phyloP scores from a whole-genome alignment of 2,888 invertebrate species.

The Diplazon laetatorius region DNA sequence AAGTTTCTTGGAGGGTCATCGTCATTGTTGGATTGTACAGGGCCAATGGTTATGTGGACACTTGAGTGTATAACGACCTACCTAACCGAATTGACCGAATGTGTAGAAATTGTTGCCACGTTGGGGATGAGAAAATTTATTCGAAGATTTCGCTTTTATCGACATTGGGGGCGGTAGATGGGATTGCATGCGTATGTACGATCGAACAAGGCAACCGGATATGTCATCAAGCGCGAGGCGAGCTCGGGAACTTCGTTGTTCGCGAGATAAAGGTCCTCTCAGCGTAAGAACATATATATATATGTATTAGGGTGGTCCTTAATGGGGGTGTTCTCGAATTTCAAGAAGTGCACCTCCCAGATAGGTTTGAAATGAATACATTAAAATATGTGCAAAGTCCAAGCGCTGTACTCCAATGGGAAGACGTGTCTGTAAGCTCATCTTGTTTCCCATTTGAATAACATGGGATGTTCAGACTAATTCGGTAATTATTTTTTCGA shows the following conservation, averaged over 20 bases:
- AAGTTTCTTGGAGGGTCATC: neutral
- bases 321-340: too few species aligned
- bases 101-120: constrained; percentile 4
- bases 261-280: too few species aligned
- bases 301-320: too few species aligned
- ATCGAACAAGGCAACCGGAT: neutral
- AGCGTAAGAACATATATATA: too few species aligned
- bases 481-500: too few species aligned
- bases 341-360: too few species aligned
- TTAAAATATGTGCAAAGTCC: too few species aligned
- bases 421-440: too few species aligned
- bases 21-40: neutral
- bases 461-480: too few species aligned
- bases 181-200: neutral
- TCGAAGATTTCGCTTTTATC: constrained; percentile 28
- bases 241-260: neutral
- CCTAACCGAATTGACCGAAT: neutral
- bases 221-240: neutral
- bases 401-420: too few species aligned
- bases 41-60: constrained; percentile 1
- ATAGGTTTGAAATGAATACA: too few species aligned
- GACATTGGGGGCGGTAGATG: neutral
- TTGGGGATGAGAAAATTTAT: constrained; percentile 10
- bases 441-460: too few species aligned
- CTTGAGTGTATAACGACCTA: neutral